Evolutionary conservation across 2,888 invertebrate genomes (phyloP).

Genomic region (Adelphocoris suturalis): DNA sequence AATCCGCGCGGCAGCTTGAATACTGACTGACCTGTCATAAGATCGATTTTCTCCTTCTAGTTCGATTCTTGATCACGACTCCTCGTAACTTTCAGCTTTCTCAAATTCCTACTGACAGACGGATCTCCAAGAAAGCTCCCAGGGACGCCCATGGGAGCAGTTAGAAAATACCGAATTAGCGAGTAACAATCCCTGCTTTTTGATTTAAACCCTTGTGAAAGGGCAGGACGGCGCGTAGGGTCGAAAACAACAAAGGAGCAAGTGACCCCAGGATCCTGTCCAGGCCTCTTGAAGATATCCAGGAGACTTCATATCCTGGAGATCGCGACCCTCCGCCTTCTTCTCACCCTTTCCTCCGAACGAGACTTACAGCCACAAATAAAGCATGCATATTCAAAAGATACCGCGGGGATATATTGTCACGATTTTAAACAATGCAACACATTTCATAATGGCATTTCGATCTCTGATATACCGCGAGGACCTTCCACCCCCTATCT

Average conservation of each 20-base stretch:
- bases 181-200: not conserved
- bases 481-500: conserved; percentile 57
- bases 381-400: conserved; percentile 70
- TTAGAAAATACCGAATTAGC: conserved; percentile 42
- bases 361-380: conserved; percentile 44
- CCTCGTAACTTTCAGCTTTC: too few species aligned
- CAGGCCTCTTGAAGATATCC: not conserved
- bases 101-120: too few species aligned
- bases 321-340: conserved; percentile 43
- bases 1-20: too few species aligned
- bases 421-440: conserved; percentile 71
- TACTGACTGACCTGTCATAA: too few species aligned
- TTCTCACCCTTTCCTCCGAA: conserved; percentile 3
- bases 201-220: conserved; percentile 37
- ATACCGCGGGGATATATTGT: conserved; percentile 69
- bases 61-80: too few species aligned
- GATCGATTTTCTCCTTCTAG: too few species aligned
- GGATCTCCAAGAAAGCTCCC: too few species aligned
- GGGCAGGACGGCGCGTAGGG: conserved; percentile 9
- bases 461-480: conserved; percentile 68
- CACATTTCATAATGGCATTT: conserved; percentile 70
- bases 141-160: too few species aligned
- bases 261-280: conserved; percentile 15
- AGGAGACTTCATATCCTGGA: not conserved
- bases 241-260: conserved; percentile 51